Percentiles rank a stretch among this genome's conserved stretches.
Evolutionary conservation across 1,140 invertebrate genomes (phyloP).

Genomic region (Wasmannia auropunctata): DNA sequence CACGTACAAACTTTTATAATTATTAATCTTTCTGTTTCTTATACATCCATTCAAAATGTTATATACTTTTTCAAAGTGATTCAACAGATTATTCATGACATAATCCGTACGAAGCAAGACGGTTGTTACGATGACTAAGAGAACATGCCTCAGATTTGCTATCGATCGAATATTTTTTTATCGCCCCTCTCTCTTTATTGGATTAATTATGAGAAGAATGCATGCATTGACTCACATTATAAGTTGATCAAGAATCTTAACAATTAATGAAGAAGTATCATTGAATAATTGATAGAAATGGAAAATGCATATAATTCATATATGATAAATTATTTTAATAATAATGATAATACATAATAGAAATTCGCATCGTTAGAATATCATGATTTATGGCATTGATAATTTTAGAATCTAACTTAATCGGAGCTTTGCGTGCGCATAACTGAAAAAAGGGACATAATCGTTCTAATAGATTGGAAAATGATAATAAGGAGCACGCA

Average conservation of each 20-base stretch:
- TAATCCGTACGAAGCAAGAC: neutral
- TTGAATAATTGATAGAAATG: neutral
- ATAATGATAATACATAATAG: neutral
- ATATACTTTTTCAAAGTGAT: slow-evolving; percentile 45
- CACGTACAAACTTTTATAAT: slow-evolving; percentile 78
- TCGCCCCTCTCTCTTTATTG: neutral
- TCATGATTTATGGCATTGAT: slow-evolving; percentile 12
- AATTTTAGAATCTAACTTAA: neutral
- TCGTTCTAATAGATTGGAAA: neutral
- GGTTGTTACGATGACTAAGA: neutral
- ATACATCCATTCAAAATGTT: too few species aligned
- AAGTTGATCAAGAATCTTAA: neutral
- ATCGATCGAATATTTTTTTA: neutral
- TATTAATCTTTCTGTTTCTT: too few species aligned
- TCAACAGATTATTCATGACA: slow-evolving; percentile 4
- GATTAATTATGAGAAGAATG: neutral
- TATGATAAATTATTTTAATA: slow-evolving; percentile 7
- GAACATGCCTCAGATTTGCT: neutral
- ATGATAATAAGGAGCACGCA: neutral
- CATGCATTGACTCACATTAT: neutral
- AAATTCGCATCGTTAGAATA: neutral
- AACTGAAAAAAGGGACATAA: neutral
- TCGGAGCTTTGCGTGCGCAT: neutral
- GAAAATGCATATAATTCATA: neutral
- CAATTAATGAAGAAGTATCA: neutral